A percentile compares a stretch with the other conserved stretches of the same genome.
phyloP scores from a whole-genome alignment of 2,888 invertebrate species.

The Chymomyza fuscimana region DNA sequence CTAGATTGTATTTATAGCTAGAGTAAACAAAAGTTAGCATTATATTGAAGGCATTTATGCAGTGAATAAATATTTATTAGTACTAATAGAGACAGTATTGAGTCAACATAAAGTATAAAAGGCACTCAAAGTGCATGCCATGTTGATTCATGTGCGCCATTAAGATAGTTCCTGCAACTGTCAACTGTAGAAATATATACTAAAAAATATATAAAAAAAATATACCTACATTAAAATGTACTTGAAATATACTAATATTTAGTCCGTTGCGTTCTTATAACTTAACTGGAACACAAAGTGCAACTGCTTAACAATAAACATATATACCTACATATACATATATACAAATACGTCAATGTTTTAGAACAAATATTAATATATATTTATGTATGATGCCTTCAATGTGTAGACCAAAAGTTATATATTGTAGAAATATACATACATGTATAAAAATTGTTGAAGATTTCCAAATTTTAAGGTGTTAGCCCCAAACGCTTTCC shows the following conservation, averaged over 20 bases:
- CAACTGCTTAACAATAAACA: constrained; percentile 42
- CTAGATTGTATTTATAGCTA: not conserved
- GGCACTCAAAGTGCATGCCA: constrained; percentile 5
- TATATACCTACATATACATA: not conserved
- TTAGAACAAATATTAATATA: constrained; percentile 28
- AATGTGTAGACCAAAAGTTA: constrained; percentile 37
- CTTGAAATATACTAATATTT: constrained; percentile 4
- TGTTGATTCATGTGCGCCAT: not conserved
- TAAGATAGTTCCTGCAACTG: constrained; percentile 7
- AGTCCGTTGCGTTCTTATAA: not conserved
- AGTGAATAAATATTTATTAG: not conserved
- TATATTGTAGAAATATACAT: constrained; percentile 33
- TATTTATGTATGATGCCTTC: constrained; percentile 43
- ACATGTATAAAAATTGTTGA: constrained; percentile 52
- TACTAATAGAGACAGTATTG: not conserved
- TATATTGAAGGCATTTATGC: constrained; percentile 45
- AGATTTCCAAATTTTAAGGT: constrained; percentile 49
- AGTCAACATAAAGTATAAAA: not conserved
- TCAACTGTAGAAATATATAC: constrained; percentile 1
- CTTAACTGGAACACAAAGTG: constrained; percentile 35
- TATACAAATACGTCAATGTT: constrained; percentile 21
- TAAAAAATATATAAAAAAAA: constrained; percentile 11
- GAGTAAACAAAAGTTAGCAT: not conserved
- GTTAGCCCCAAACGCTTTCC: constrained; percentile 50
- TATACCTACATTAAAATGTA: constrained; percentile 12